phyloP scores from a whole-genome alignment of 2,888 invertebrate genomes.

The Noctua pronuba region DNA sequence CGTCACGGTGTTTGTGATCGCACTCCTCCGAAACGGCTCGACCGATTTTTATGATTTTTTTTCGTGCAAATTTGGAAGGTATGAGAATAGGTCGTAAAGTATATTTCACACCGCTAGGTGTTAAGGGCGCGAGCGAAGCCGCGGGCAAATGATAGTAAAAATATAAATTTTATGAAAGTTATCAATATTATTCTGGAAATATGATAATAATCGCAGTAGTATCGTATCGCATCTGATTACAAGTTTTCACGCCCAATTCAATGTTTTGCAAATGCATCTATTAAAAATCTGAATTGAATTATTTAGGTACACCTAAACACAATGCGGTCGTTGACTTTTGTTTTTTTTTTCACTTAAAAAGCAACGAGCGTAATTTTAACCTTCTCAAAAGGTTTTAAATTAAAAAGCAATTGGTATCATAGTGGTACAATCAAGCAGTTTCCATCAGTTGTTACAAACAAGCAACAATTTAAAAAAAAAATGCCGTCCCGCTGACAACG shows the following conservation, averaged over 20 bases:
- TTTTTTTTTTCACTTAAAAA: background rate
- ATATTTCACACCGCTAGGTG: no score
- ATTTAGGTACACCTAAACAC: background rate
- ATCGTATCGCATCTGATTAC: background rate
- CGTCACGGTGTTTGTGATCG: no score
- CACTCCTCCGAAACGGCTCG: no score
- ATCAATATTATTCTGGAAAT: constrained; percentile 2
- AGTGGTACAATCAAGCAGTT: constrained; percentile 3
- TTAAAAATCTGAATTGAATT: background rate
- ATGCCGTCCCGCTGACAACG: constrained; percentile 33
- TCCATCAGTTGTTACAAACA: background rate
- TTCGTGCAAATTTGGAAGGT: no score
- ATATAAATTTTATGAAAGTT: background rate
- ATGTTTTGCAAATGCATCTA: background rate
- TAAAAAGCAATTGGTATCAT: background rate
- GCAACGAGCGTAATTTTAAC: background rate
- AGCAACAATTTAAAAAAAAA: background rate
- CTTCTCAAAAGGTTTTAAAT: background rate
- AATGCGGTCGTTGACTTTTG: background rate
- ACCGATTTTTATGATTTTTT: no score
- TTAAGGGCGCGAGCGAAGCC: no score
- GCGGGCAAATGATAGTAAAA: no score
- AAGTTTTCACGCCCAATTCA: background rate
- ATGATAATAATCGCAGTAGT: constrained; percentile 1
- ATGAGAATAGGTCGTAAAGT: no score